A percentile compares a stretch with the other conserved stretches of the same genome.
Evolutionary conservation across 1,140 invertebrate species (phyloP).

Genomic region (Tetramorium parvispinum): DNA sequence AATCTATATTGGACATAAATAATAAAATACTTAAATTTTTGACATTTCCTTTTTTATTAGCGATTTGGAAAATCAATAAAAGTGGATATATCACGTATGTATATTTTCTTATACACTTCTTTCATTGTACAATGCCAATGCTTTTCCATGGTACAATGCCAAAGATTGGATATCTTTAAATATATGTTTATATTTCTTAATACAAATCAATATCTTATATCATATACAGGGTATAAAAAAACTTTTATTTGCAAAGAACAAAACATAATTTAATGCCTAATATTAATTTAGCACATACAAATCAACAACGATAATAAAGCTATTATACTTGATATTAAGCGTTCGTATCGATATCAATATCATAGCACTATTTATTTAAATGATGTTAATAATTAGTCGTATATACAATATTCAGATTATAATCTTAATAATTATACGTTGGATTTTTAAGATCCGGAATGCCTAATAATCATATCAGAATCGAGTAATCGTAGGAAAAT

Average conservation of each 20-base stretch:
- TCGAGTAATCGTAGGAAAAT: conserved; percentile 73
- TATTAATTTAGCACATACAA: conserved; percentile 55
- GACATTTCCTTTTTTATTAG: conserved; percentile 21
- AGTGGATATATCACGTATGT: not conserved
- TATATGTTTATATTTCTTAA: conserved; percentile 2
- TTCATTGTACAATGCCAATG: too few relatives aligned
- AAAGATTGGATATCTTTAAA: not conserved
- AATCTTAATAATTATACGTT: conserved; percentile 79
- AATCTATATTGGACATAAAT: conserved; percentile 18
- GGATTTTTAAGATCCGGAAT: conserved; percentile 82
- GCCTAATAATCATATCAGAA: conserved; percentile 81
- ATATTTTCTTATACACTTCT: not conserved
- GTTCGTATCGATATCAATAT: conserved; percentile 66
- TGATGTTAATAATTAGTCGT: conserved; percentile 80
- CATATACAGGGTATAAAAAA: conserved; percentile 48
- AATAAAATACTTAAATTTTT: conserved; percentile 14
- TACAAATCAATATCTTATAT: conserved; percentile 18
- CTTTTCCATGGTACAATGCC: not conserved
- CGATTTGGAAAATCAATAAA: conserved; percentile 16
- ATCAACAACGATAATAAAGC: conserved; percentile 63
- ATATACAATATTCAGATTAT: conserved; percentile 83
- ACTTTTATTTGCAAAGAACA: conserved; percentile 51
- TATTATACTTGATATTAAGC: conserved; percentile 55
- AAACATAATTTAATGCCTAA: conserved; percentile 65
- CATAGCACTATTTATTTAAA: conserved; percentile 78